These are phyloP conservation scores for Hemibates koningsi DNA, from an alignment of 2,113 vertebrate species.

Conservation along the genomic window DNA sequence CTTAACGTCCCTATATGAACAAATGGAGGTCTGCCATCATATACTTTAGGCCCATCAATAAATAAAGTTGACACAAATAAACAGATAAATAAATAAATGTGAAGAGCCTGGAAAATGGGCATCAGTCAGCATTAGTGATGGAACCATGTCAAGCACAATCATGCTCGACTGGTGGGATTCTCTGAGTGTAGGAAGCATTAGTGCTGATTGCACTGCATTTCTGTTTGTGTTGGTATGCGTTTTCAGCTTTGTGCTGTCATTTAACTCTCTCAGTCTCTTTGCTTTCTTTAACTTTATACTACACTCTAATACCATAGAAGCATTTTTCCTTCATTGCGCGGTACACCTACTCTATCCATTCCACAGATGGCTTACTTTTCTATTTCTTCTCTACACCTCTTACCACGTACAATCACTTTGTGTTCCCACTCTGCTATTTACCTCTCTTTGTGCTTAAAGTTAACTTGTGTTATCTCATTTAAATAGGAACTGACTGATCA, in stretches of 20 bases:
- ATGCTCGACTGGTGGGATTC: conserved; percentile 56
- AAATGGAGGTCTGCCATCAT: conserved; percentile 60
- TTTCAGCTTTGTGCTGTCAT: conserved; percentile 15
- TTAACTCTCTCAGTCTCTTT: conserved; percentile 1
- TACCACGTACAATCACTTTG: not conserved
- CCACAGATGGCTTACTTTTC: not conserved
- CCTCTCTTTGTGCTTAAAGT: not conserved
- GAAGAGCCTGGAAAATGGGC: conserved; percentile 61
- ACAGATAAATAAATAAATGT: conserved; percentile 77
- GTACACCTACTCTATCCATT: not conserved
- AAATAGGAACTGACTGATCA: not conserved
- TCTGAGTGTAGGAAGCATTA: conserved; percentile 26
- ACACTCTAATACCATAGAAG: not conserved
- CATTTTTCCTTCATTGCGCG: not conserved
- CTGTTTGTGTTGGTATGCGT: conserved; percentile 2
- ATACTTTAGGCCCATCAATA: conserved; percentile 69
- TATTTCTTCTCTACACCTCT: not conserved
- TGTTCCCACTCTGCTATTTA: not conserved
- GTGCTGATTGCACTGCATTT: conserved; percentile 42
- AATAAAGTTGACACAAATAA: conserved; percentile 72
- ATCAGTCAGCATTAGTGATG: conserved; percentile 71
- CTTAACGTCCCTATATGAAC: conserved; percentile 12
- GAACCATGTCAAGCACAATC: conserved; percentile 62
- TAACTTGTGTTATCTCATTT: not conserved
- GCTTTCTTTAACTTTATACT: conserved; percentile 4